phyloP scores from a whole-genome alignment of 2,888 invertebrate species.

The Dryomyza anilis region DNA sequence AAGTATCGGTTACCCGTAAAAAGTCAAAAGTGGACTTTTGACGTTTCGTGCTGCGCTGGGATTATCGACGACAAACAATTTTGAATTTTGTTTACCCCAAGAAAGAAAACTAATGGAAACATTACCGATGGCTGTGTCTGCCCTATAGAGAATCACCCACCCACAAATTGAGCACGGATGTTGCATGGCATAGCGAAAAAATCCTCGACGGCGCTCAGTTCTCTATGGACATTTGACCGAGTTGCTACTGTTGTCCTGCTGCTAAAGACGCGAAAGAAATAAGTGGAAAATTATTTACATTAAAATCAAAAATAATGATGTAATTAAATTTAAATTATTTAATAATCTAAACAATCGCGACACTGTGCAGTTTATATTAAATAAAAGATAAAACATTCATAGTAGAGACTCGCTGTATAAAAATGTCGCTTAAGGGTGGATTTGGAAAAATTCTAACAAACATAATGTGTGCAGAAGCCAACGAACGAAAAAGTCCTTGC shows the following conservation, averaged over 20 bases:
- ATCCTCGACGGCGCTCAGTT: constrained; percentile 17
- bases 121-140: too few relatives aligned
- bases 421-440: neutral
- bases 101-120: constrained; percentile 1
- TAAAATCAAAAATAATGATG: too few relatives aligned
- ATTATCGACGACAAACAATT: too few relatives aligned
- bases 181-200: constrained; percentile 6
- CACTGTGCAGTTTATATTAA: neutral
- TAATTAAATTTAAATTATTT: too few relatives aligned
- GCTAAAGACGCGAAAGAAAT: too few relatives aligned
- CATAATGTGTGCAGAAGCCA: neutral
- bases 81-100: too few relatives aligned
- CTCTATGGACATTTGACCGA: constrained; percentile 19
- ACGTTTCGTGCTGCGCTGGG: too few relatives aligned
- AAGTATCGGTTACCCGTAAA: too few relatives aligned
- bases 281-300: too few relatives aligned
- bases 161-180: neutral
- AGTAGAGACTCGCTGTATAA: neutral
- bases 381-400: neutral
- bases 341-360: neutral
- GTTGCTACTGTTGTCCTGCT: constrained; percentile 1
- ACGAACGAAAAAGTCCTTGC: neutral
- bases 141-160: neutral
- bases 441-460: neutral
- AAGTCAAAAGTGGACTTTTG: too few relatives aligned